Conservation (phyloP, 1,140 invertebrate genomes). For the Brachystomella parvula region DNA sequence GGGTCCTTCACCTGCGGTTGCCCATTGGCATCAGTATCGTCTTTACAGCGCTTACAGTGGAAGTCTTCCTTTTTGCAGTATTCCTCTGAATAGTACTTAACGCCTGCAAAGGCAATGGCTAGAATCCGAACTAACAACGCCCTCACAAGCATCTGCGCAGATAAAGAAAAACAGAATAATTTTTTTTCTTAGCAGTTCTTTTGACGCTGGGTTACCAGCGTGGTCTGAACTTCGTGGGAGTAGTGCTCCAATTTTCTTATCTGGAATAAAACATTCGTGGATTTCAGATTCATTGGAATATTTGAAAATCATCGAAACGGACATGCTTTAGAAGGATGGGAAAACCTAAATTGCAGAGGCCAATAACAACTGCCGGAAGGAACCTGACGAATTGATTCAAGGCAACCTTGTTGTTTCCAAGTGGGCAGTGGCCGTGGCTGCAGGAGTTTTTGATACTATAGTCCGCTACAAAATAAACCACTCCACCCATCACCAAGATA, state of each 20-base stretch:
- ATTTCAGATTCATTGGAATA: too few species aligned
- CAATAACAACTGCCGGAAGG: not conserved
- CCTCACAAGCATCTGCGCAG: conserved; percentile 58
- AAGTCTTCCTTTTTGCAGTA: conserved; percentile 41
- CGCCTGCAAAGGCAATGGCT: conserved; percentile 56
- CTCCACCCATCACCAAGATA: not conserved
- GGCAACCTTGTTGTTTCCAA: not conserved
- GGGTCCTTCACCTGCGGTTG: too few species aligned
- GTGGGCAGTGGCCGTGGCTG: not conserved
- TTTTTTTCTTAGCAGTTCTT: too few species aligned
- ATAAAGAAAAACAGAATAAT: too few species aligned
- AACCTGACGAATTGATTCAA: not conserved
- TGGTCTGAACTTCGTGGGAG: conserved; percentile 5
- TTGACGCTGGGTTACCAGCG: too few species aligned
- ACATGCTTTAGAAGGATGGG: not conserved
- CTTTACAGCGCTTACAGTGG: conserved; percentile 38
- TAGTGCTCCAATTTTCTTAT: conserved; percentile 32
- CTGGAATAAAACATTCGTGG: conserved; percentile 51
- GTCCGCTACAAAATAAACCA: not conserved
- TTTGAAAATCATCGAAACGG: not conserved
- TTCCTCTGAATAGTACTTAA: conserved; percentile 57
- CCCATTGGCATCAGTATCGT: conserved; percentile 30
- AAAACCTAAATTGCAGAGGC: not conserved
- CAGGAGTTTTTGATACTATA: not conserved
- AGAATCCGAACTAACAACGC: conserved; percentile 59